Conservation (phyloP, 2,113 vertebrate species). For the Leptodactylus fuscus region DNA sequence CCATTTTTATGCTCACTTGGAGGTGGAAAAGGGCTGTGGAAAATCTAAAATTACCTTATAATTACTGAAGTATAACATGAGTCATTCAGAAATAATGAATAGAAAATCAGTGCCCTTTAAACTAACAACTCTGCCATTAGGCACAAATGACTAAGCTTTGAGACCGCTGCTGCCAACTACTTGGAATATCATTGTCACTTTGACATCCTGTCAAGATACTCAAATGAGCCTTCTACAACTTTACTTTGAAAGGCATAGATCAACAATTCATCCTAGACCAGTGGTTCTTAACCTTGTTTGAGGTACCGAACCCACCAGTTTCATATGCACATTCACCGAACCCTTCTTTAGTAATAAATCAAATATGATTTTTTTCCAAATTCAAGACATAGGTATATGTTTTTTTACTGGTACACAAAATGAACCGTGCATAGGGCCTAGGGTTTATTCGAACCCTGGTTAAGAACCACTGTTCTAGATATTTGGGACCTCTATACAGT, state of each 20-base stretch:
- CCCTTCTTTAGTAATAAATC: too few species aligned
- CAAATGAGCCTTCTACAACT: conserved; percentile 34
- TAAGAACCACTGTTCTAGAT: too few species aligned
- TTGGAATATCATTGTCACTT: conserved; percentile 40
- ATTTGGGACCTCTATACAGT: too few species aligned
- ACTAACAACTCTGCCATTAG: not conserved
- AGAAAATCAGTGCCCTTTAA: conserved; percentile 49
- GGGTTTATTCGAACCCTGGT: too few species aligned
- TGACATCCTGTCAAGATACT: conserved; percentile 44
- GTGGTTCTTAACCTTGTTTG: too few species aligned
- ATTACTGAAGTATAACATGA: conserved; percentile 55
- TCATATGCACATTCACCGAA: too few species aligned
- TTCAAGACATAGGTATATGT: too few species aligned
- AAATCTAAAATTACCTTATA: conserved; percentile 54
- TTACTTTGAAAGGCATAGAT: not conserved
- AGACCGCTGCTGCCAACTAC: conserved; percentile 25
- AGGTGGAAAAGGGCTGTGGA: conserved; percentile 51
- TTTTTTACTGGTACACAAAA: too few species aligned
- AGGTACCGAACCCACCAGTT: too few species aligned
- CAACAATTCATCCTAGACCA: not conserved
- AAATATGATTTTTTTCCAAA: too few species aligned
- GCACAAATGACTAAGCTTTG: conserved; percentile 46
- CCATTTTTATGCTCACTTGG: conserved; percentile 45
- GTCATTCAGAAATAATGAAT: conserved; percentile 48
- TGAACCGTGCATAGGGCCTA: too few species aligned